A percentile compares a stretch with the other conserved stretches of the same genome.
Evolutionary conservation across 1,140 invertebrate species (phyloP).

Genomic region (Protaetia brevitarsis): DNA sequence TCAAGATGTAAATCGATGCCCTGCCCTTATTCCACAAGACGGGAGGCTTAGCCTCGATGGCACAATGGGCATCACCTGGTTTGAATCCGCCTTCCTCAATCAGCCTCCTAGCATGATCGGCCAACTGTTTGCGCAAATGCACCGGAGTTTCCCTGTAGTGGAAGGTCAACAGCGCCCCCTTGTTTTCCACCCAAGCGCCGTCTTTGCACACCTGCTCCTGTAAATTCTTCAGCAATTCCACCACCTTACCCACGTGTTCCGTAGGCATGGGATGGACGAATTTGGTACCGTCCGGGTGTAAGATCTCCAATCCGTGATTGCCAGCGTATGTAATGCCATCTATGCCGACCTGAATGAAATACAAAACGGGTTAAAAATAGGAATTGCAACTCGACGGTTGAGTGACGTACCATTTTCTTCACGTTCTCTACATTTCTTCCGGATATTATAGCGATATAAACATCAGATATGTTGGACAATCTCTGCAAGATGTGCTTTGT

Average conservation of each 20-base stretch:
- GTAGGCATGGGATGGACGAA: slow-evolving; percentile 88
- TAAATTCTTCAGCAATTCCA: slow-evolving; percentile 70
- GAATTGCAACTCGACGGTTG: too few species aligned
- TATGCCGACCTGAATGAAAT: slow-evolving; percentile 65
- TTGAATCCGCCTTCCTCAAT: slow-evolving; percentile 75
- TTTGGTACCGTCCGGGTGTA: slow-evolving; percentile 85
- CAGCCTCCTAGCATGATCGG: slow-evolving; percentile 59
- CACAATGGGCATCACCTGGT: slow-evolving; percentile 74
- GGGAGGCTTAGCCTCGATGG: slow-evolving; percentile 82
- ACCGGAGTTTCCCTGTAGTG: slow-evolving; percentile 81
- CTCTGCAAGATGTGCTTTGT: slow-evolving; percentile 81
- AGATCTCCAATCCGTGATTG: slow-evolving; percentile 84
- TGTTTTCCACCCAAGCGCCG: slow-evolving; percentile 90
- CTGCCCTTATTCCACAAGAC: slow-evolving; percentile 90
- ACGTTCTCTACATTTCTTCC: slow-evolving; percentile 85
- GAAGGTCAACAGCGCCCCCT: slow-evolving; percentile 82
- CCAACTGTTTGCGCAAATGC: slow-evolving; percentile 52
- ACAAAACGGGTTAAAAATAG: neutral
- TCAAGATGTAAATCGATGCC: slow-evolving; percentile 84
- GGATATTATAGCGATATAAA: slow-evolving; percentile 85
- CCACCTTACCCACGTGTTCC: slow-evolving; percentile 79
- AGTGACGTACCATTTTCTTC: slow-evolving; percentile 78
- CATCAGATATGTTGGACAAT: slow-evolving; percentile 81
- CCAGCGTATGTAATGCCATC: slow-evolving; percentile 88
- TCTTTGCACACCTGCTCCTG: slow-evolving; percentile 79